Percentiles rank a stretch among this genome's conserved stretches.
Evolutionary conservation across 2,888 invertebrate genomes (phyloP).

Genomic region (Nowickia ferox): DNA sequence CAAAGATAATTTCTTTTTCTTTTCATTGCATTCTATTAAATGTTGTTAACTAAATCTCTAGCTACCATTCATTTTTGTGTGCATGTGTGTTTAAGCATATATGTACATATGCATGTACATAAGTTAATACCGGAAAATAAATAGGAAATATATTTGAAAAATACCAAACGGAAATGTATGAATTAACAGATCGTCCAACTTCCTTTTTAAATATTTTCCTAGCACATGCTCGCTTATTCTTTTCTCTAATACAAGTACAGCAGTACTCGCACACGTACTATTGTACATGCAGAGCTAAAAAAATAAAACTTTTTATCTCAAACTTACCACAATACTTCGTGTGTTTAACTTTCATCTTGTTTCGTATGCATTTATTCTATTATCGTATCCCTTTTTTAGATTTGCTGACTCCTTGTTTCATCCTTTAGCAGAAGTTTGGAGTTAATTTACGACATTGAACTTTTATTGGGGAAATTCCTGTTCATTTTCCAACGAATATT

Average conservation of each 20-base stretch:
- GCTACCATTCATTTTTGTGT: conserved; percentile 14
- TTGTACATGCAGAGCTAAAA: conserved; percentile 6
- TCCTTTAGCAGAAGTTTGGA: conserved; percentile 57
- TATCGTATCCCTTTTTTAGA: conserved; percentile 34
- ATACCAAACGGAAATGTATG: conserved; percentile 80
- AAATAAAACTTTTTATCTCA: conserved; percentile 49
- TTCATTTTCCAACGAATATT: conserved; percentile 81
- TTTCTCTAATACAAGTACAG: conserved; percentile 28
- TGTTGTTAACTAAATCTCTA: conserved; percentile 31
- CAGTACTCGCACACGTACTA: not conserved
- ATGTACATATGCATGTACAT: not conserved
- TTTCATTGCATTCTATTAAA: conserved; percentile 28
- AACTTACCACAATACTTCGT: conserved; percentile 50
- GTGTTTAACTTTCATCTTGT: conserved; percentile 65
- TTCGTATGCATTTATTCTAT: conserved; percentile 54
- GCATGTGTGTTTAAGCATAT: not conserved
- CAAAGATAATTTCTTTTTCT: conserved; percentile 35
- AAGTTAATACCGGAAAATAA: conserved; percentile 76
- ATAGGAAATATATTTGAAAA: conserved; percentile 81
- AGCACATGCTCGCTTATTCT: conserved; percentile 32
- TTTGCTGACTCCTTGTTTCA: conserved; percentile 50
- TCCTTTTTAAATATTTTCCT: conserved; percentile 55
- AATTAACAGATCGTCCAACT: conserved; percentile 79
- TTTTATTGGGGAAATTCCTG: conserved; percentile 83
- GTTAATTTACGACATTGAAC: conserved; percentile 82